Evolutionary conservation across 2,797 vertebrate genomes (phyloP).

Genomic region (Manis javanica): DNA sequence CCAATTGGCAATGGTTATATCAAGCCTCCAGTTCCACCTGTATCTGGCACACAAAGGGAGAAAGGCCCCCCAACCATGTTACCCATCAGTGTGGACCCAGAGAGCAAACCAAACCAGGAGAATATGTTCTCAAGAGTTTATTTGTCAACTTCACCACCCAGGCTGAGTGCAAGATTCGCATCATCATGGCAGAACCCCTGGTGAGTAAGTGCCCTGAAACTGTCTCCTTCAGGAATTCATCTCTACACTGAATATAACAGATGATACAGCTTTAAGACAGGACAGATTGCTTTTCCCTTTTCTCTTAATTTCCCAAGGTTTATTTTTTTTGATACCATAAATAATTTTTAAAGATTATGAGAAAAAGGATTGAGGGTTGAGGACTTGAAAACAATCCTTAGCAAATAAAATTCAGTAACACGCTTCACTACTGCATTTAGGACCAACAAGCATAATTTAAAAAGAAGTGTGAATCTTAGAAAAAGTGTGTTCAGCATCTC

Average conservation of each 20-base stretch:
- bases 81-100: constrained; percentile 95
- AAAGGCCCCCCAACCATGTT: constrained; percentile 95
- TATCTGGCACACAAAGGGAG: constrained; percentile 93
- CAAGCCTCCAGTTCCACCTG: constrained; percentile 93
- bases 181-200: constrained; percentile 98
- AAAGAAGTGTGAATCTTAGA: background rate
- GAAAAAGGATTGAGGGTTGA: background rate
- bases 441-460: background rate
- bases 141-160: constrained; percentile 96
- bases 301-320: background rate
- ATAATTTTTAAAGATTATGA: background rate
- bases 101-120: constrained; percentile 98
- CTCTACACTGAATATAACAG: background rate
- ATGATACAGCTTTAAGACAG: background rate
- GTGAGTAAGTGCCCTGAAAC: constrained; percentile 87
- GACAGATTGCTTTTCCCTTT: background rate
- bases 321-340: background rate
- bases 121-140: constrained; percentile 97
- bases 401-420: background rate
- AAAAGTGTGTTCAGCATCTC: background rate
- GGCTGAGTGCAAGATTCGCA: constrained; percentile 96
- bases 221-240: background rate
- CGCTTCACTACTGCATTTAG: background rate
- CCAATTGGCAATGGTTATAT: constrained; percentile 97
- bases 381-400: background rate